Evolutionary conservation across 1,140 invertebrate species (phyloP).

Genomic region (Argopecten irradians): DNA sequence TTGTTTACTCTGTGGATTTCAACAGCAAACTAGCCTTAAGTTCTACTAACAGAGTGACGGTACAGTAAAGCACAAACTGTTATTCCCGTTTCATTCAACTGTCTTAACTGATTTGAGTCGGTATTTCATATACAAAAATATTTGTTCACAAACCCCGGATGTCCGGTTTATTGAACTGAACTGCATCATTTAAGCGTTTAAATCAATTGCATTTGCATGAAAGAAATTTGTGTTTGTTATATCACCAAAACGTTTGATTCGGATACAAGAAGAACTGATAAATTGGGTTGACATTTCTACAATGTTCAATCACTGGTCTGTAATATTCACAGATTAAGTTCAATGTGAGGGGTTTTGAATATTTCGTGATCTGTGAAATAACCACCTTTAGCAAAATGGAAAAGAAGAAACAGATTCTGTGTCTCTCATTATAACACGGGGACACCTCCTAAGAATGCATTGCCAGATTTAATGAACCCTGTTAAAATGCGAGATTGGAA

Average conservation of each 20-base stretch:
- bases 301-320: not conserved
- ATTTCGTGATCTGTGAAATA: constrained; percentile 22
- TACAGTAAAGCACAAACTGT: not conserved
- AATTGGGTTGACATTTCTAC: constrained; percentile 8
- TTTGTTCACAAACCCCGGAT: not conserved
- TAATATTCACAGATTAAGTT: not conserved
- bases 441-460: constrained; percentile 15
- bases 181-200: constrained; percentile 9
- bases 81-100: not conserved
- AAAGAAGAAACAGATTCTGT: constrained; percentile 9
- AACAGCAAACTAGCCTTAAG: too few relatives aligned
- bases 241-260: constrained; percentile 11
- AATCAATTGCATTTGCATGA: not conserved
- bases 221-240: constrained; percentile 11
- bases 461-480: not conserved
- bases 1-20: too few relatives aligned
- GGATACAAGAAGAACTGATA: constrained; percentile 17
- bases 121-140: not conserved
- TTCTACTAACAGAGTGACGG: too few relatives aligned
- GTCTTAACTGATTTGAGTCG: not conserved
- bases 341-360: not conserved
- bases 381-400: constrained; percentile 10
- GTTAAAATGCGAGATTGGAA: not conserved
- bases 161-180: not conserved
- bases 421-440: constrained; percentile 14